A percentile compares a stretch with the other conserved stretches of the same genome.
These are phyloP conservation scores for Eublepharis macularius DNA, from an alignment of 2,113 vertebrate species.

Conservation along the genomic window DNA sequence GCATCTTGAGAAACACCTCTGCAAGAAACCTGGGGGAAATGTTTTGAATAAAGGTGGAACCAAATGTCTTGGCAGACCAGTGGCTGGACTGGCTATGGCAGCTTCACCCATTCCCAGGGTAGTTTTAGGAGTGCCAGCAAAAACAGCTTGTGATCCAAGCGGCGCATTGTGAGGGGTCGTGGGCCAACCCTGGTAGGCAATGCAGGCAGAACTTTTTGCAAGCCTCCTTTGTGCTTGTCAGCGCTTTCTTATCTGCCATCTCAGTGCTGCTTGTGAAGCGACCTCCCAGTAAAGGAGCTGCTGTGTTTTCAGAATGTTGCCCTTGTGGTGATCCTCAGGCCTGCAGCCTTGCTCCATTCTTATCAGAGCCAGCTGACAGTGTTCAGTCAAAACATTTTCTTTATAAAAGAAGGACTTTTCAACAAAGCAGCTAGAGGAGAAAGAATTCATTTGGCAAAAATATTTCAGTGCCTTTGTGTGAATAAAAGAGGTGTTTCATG, in stretches of 20 bases:
- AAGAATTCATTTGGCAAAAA: background rate
- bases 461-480: background rate
- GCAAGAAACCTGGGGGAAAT: no score
- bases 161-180: no score
- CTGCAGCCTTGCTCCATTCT: slow-evolving; percentile 4
- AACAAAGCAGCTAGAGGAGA: background rate
- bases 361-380: background rate
- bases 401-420: background rate
- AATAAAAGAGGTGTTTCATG: background rate
- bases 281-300: slow-evolving; percentile 34
- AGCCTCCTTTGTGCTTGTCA: slow-evolving; percentile 32
- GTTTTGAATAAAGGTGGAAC: no score
- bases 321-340: rapidly evolving
- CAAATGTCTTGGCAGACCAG: no score
- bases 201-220: background rate
- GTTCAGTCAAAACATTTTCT: background rate
- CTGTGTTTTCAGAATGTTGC: background rate
- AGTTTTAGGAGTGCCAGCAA: no score
- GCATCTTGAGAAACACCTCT: no score
- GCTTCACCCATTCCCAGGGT: no score
- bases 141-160: no score
- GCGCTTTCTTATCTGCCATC: slow-evolving; percentile 31
- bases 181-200: no score
- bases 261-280: slow-evolving; percentile 10
- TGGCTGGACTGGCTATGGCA: no score